phyloP scores from a whole-genome alignment of 1,140 invertebrate genomes.

The Zaprionus kolodkinae region DNA sequence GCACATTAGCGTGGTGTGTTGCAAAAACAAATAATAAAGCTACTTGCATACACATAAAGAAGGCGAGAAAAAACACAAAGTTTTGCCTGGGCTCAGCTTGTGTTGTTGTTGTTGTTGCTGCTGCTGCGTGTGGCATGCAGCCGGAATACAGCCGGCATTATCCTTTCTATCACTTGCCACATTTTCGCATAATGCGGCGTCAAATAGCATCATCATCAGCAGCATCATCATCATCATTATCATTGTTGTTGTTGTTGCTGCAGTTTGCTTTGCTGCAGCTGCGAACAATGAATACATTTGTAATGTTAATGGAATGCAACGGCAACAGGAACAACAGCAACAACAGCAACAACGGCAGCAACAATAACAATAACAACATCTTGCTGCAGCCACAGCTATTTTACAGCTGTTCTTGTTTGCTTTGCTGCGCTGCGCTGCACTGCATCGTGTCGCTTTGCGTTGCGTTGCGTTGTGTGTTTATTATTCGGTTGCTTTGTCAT shows the following conservation, averaged over 20 bases:
- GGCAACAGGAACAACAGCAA: slow-evolving; percentile 46
- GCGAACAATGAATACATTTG: slow-evolving; percentile 80
- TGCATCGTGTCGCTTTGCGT: slow-evolving; percentile 1
- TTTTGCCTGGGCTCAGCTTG: slow-evolving; percentile 44
- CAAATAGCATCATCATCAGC: slow-evolving; percentile 42
- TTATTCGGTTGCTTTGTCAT: slow-evolving; percentile 29
- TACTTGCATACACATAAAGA: slow-evolving; percentile 65
- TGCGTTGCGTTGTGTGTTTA: slow-evolving; percentile 19
- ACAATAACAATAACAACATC: slow-evolving; percentile 46
- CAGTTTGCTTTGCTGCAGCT: slow-evolving; percentile 39
- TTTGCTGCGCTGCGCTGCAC: slow-evolving; percentile 14
- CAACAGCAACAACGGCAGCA: slow-evolving; percentile 48
- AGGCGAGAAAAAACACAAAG: slow-evolving; percentile 36
- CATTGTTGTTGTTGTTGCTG: slow-evolving; percentile 28
- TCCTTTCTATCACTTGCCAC: slow-evolving; percentile 78
- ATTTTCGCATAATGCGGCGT: slow-evolving; percentile 75
- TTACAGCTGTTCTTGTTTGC: slow-evolving; percentile 56
- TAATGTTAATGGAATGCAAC: slow-evolving; percentile 80
- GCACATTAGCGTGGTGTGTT: slow-evolving; percentile 55
- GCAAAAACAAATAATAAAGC: slow-evolving; percentile 79
- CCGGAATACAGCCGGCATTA: slow-evolving; percentile 56
- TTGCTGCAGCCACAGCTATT: slow-evolving; percentile 40
- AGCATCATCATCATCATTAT: too few species aligned
- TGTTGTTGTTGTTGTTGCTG: slow-evolving; percentile 14
- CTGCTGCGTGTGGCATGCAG: slow-evolving; percentile 10